These are phyloP conservation scores for Lepus europaeus DNA, from an alignment of 2,113 vertebrate genomes.

Conservation along the genomic window DNA sequence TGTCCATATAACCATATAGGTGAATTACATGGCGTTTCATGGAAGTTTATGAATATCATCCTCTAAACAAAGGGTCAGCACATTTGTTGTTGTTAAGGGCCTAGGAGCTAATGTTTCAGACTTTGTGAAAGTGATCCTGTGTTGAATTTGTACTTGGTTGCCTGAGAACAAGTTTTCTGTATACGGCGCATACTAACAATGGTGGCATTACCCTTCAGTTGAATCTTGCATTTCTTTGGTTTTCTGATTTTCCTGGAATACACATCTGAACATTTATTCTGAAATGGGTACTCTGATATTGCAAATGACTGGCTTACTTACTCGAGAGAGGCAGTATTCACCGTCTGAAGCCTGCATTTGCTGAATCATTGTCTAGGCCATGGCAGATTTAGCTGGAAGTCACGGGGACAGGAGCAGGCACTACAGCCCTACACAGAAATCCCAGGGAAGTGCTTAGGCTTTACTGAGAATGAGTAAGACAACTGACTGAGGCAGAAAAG, in stretches of 20 bases:
- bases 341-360: background rate
- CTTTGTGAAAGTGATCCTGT: background rate
- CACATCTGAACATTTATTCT: background rate
- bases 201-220: background rate
- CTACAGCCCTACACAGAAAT: background rate
- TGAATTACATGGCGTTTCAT: background rate
- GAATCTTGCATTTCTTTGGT: constrained; percentile 8
- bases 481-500: constrained; percentile 6
- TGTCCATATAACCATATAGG: background rate
- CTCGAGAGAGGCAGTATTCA: background rate
- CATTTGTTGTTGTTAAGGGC: background rate
- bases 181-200: background rate
- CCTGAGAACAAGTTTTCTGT: background rate
- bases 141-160: constrained; percentile 8
- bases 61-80: background rate
- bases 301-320: background rate
- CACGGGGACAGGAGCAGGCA: background rate
- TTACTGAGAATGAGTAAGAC: background rate
- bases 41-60: background rate
- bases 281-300: background rate
- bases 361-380: constrained; percentile 33
- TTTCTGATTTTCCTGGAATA: constrained; percentile 5
- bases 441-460: background rate
- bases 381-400: background rate
- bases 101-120: background rate